phyloP scores from a whole-genome alignment of 2,113 vertebrate genomes.

The Nerophis lumbriciformis region DNA sequence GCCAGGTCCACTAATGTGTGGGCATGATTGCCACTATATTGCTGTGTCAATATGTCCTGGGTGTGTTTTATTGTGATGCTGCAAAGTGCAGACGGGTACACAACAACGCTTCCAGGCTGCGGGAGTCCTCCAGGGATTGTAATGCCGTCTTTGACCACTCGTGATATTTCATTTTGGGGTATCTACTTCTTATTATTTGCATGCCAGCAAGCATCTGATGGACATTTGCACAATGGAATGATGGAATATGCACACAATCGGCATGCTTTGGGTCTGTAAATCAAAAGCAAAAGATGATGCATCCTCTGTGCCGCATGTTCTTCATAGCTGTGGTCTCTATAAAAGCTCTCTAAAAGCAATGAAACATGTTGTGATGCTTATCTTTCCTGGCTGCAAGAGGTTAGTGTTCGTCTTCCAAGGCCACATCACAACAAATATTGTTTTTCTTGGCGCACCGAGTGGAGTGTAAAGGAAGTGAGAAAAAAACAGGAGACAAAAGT shows the following conservation, averaged over 20 bases:
- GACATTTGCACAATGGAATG: constrained; percentile 17
- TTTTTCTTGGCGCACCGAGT: constrained; percentile 9
- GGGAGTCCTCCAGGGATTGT: constrained; percentile 22
- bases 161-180: constrained; percentile 10
- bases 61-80: constrained; percentile 34
- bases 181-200: constrained; percentile 29
- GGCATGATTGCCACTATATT: constrained; percentile 26
- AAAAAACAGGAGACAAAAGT: constrained; percentile 10
- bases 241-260: constrained; percentile 27
- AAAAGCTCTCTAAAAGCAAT: constrained; percentile 24
- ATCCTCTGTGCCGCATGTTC: neutral
- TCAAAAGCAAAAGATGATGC: constrained; percentile 13
- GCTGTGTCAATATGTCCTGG: constrained; percentile 38
- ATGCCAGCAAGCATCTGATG: constrained; percentile 26
- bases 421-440: constrained; percentile 7
- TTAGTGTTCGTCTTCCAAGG: constrained; percentile 5
- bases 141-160: constrained; percentile 32
- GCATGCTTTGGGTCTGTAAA: constrained; percentile 21
- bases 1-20: constrained; percentile 37
- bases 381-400: constrained; percentile 2
- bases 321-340: constrained; percentile 13
- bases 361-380: constrained; percentile 1
- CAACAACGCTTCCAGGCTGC: constrained; percentile 21
- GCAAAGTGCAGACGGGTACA: constrained; percentile 16
- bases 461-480: constrained; percentile 13